phyloP scores from a whole-genome alignment of 2,888 invertebrate genomes.

The Cancer borealis region DNA sequence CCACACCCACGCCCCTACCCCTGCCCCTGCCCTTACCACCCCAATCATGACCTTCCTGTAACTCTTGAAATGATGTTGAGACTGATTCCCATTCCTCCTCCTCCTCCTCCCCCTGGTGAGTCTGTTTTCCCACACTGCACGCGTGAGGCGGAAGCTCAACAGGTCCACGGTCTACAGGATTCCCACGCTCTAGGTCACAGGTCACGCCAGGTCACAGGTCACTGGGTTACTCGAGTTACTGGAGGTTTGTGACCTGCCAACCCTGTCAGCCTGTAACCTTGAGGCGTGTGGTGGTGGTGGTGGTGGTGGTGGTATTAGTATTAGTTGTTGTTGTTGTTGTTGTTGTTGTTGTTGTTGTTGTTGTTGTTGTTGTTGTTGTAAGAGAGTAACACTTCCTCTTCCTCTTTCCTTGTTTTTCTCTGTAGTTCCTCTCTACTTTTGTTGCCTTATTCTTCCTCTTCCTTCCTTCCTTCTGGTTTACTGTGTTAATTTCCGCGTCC shows the following conservation, averaged over 20 bases:
- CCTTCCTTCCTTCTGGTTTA: not conserved
- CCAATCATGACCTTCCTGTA: not conserved
- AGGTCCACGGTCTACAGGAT: not conserved
- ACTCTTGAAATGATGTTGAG: not conserved
- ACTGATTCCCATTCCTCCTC: not conserved
- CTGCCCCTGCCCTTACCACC: not conserved
- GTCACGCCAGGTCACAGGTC: conserved; percentile 16
- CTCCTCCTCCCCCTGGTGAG: not conserved
- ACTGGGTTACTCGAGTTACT: not conserved
- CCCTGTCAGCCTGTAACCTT: not conserved
- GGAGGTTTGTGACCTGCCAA: not conserved
- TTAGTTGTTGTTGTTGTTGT: not conserved
- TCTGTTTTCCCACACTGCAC: not conserved
- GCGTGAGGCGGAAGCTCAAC: not conserved
- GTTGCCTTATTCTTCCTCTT: not conserved
- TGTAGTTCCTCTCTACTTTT: not conserved
- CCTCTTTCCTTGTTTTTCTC: not conserved
- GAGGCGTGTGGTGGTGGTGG: not conserved
- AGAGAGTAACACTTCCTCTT: not conserved
- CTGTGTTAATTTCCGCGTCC: too few relatives aligned
- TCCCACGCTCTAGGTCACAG: conserved; percentile 8
- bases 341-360: not conserved
- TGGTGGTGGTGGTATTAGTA: not conserved
- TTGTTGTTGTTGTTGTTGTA: not conserved
- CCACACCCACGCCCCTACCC: not conserved